Evolutionary conservation across 2,888 invertebrate genomes (phyloP).

Genomic region (Parnassius orleans): DNA sequence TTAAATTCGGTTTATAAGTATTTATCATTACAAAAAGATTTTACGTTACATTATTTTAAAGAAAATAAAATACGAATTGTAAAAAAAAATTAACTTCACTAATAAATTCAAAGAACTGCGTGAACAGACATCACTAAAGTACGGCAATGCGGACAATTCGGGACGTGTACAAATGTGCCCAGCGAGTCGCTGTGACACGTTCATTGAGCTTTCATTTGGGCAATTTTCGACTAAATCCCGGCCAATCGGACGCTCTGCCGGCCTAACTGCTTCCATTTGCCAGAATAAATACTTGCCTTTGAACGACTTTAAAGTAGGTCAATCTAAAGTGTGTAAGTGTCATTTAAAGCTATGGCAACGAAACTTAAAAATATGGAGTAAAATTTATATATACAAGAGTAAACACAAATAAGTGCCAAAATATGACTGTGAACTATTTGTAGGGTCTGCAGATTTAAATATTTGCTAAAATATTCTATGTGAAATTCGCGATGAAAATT

Average conservation of each 20-base stretch:
- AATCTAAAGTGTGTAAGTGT: constrained; percentile 24
- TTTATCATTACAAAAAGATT: too few relatives aligned
- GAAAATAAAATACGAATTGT: too few relatives aligned
- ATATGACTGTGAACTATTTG: too few relatives aligned
- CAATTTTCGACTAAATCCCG: constrained; percentile 77
- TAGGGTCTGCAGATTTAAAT: too few relatives aligned
- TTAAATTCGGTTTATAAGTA: too few relatives aligned
- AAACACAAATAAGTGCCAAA: too few relatives aligned
- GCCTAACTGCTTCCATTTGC: constrained; percentile 58
- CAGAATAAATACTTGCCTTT: constrained; percentile 54
- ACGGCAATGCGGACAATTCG: constrained; percentile 77
- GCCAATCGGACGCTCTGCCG: constrained; percentile 59
- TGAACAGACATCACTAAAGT: constrained; percentile 50
- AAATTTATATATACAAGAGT: too few relatives aligned
- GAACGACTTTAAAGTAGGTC: constrained; percentile 32
- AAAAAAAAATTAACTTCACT: not conserved
- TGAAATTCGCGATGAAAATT: too few relatives aligned
- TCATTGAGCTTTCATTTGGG: constrained; percentile 80
- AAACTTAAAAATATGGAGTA: not conserved
- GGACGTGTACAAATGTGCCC: constrained; percentile 76
- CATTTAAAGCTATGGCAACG: constrained; percentile 21
- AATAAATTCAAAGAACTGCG: constrained; percentile 24
- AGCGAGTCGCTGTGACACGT: constrained; percentile 73
- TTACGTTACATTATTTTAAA: too few relatives aligned
- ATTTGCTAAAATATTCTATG: too few relatives aligned